These are phyloP conservation scores for Zalophus californianus DNA, from an alignment of 2,797 vertebrate species.

Conservation along the genomic window DNA sequence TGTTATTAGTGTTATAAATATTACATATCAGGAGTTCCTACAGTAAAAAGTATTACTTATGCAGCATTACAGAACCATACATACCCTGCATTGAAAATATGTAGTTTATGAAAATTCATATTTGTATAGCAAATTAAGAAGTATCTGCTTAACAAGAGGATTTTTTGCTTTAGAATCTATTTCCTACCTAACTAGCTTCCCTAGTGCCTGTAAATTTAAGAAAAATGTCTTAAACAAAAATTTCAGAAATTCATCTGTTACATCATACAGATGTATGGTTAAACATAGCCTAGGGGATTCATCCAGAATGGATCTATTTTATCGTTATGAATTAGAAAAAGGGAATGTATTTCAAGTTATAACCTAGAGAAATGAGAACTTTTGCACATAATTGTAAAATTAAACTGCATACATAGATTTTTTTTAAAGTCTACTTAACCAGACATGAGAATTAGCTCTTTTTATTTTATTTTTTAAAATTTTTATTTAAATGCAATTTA, in stretches of 20 bases:
- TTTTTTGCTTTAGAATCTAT: background rate
- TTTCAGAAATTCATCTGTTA: background rate
- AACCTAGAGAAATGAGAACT: background rate
- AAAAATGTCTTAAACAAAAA: background rate
- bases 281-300: background rate
- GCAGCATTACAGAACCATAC: background rate
- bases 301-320: background rate
- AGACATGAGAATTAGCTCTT: background rate
- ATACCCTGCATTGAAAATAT: background rate
- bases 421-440: background rate
- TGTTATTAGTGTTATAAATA: background rate
- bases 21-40: background rate
- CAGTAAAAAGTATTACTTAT: background rate
- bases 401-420: background rate
- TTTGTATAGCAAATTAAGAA: background rate
- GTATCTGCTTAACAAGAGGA: background rate
- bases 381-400: background rate
- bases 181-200: background rate
- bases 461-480: background rate
- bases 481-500: background rate
- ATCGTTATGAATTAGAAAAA: background rate
- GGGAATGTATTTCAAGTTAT: background rate
- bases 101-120: background rate
- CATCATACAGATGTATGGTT: background rate
- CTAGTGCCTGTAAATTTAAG: background rate